These are phyloP conservation scores for Apodemia mormo DNA, from an alignment of 2,888 invertebrate species.

Conservation along the genomic window DNA sequence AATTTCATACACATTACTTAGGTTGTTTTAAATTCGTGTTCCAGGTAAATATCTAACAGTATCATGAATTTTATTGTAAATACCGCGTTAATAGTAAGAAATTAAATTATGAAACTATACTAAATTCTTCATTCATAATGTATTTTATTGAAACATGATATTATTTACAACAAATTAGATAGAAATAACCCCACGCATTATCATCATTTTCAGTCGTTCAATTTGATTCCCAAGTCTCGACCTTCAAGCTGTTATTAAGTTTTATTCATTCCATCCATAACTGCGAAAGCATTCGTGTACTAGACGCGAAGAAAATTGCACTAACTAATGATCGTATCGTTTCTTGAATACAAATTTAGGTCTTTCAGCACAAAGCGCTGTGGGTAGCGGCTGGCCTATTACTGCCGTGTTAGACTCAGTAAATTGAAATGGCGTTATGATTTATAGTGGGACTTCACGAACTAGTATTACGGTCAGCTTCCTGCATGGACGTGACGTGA, in stretches of 20 bases:
- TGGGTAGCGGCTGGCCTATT: conserved; percentile 58
- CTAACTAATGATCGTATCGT: conserved; percentile 77
- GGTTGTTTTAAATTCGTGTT: too few species aligned
- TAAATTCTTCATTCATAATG: background rate
- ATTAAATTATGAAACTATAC: too few species aligned
- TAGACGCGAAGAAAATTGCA: conserved; percentile 76
- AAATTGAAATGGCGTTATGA: conserved; percentile 78
- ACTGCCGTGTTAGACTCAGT: conserved; percentile 65
- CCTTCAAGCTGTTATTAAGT: conserved; percentile 63
- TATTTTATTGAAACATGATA: background rate
- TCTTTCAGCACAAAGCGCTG: conserved; percentile 64
- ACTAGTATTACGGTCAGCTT: conserved; percentile 68
- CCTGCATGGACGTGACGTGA: conserved; percentile 65
- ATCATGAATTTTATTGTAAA: too few species aligned
- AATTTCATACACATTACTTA: too few species aligned
- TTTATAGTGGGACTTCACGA: conserved; percentile 73
- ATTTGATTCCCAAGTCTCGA: conserved; percentile 59
- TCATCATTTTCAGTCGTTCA: conserved; percentile 38
- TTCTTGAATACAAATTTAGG: conserved; percentile 76
- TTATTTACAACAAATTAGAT: background rate
- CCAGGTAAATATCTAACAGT: too few species aligned
- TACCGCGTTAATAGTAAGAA: too few species aligned
- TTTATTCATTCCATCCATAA: conserved; percentile 46
- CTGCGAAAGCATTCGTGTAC: conserved; percentile 62
- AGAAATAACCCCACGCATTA: background rate